Evolutionary conservation across 1,140 invertebrate species (phyloP).

Genomic region (Drosophila sucinea): DNA sequence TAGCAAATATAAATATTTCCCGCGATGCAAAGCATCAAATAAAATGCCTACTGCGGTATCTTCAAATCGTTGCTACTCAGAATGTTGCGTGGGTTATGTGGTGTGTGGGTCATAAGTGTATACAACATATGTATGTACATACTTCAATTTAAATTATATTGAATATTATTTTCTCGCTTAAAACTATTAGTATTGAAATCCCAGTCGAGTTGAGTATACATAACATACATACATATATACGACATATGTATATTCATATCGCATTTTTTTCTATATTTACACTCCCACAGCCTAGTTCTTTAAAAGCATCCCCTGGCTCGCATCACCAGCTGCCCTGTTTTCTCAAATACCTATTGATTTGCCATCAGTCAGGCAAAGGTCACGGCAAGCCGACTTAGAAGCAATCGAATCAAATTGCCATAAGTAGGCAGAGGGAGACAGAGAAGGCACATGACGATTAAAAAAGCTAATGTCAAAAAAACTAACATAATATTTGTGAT

Average conservation of each 20-base stretch:
- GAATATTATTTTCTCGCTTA: background rate
- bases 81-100: no score
- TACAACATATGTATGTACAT: no score
- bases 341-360: slow-evolving; percentile 30
- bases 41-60: no score
- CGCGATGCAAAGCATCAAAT: no score
- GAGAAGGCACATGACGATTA: slow-evolving; percentile 51
- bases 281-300: slow-evolving; percentile 21
- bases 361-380: slow-evolving; percentile 6
- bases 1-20: no score
- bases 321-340: slow-evolving; percentile 6
- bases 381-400: background rate
- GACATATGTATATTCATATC: slow-evolving; percentile 17
- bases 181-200: background rate
- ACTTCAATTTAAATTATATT: no score
- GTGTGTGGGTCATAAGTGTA: no score
- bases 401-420: slow-evolving; percentile 61
- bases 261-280: slow-evolving; percentile 28
- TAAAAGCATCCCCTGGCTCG: slow-evolving; percentile 5
- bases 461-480: background rate
- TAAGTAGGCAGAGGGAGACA: slow-evolving; percentile 43
- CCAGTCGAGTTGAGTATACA: slow-evolving; percentile 61
- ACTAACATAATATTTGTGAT: background rate
- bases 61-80: no score
- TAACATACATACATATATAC: slow-evolving; percentile 28